phyloP scores from a whole-genome alignment of 2,888 invertebrate species.

The Zhuqinia jingwanae region DNA sequence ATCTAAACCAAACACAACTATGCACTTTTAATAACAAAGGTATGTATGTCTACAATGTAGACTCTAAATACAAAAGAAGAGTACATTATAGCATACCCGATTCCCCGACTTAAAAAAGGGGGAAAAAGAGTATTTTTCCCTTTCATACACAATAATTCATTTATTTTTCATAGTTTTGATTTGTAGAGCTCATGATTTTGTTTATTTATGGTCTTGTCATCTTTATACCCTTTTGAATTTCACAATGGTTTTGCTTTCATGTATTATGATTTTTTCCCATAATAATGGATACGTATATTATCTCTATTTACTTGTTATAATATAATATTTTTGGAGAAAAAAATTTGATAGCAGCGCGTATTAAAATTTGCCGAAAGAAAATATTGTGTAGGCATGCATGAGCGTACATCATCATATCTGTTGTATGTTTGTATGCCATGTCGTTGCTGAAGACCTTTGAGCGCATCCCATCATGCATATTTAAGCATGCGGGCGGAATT shows the following conservation, averaged over 20 bases:
- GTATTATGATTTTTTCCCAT: neutral
- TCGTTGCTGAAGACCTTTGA: neutral
- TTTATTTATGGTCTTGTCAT: constrained; percentile 25
- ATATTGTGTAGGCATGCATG: too few species aligned
- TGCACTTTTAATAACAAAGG: too few species aligned
- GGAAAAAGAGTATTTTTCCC: neutral
- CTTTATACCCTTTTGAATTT: neutral
- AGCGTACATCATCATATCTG: neutral
- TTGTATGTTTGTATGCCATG: neutral
- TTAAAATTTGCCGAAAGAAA: neutral
- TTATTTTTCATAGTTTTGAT: constrained; percentile 24
- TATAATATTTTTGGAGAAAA: too few species aligned
- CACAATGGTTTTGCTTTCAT: neutral
- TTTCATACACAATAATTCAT: neutral
- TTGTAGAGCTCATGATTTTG: neutral
- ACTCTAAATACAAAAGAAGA: too few species aligned
- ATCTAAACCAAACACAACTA: too few species aligned
- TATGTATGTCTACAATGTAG: neutral
- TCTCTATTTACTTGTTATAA: too few species aligned
- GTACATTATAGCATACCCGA: neutral
- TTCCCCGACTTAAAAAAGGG: neutral
- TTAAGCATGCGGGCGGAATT: neutral
- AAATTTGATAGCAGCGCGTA: too few species aligned
- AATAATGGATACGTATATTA: neutral
- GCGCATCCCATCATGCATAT: too few species aligned